phyloP scores from a whole-genome alignment of 2,113 vertebrate genomes.

The Sebastes schlegelii region DNA sequence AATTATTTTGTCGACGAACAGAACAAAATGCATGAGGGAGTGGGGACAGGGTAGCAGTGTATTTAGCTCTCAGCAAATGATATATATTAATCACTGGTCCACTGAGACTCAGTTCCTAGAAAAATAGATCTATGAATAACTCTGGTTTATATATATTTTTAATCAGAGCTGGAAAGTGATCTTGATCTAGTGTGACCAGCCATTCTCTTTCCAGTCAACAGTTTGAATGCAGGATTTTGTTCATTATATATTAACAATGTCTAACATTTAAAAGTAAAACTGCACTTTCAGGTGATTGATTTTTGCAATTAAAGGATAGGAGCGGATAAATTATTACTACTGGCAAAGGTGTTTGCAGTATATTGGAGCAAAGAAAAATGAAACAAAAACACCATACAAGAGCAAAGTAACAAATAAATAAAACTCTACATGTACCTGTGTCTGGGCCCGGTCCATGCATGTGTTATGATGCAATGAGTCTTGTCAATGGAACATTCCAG shows the following conservation, averaged over 20 bases:
- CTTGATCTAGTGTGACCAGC: not conserved
- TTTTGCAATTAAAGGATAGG: not conserved
- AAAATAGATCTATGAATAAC: not conserved
- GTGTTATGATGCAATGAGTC: not conserved
- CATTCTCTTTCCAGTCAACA: not conserved
- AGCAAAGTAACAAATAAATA: not conserved
- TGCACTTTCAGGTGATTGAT: not conserved
- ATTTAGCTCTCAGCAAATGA: not conserved
- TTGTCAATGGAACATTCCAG: not conserved
- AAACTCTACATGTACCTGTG: not conserved
- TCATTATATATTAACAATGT: conserved; percentile 1
- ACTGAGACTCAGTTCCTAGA: not conserved
- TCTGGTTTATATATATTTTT: not conserved
- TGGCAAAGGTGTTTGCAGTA: not conserved
- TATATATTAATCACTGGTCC: not conserved
- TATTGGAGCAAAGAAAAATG: not conserved
- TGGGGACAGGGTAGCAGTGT: not conserved
- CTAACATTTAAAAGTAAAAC: conserved; percentile 10
- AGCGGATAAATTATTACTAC: not conserved
- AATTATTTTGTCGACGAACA: not conserved
- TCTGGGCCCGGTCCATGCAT: not conserved
- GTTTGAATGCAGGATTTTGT: not conserved
- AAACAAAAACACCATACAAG: not conserved
- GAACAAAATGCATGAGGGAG: not conserved
- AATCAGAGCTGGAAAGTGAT: not conserved